Percentiles rank a stretch among this genome's conserved stretches.
These are phyloP conservation scores for Heptranchias perlo DNA, from an alignment of 2,113 vertebrate species.

Conservation along the genomic window DNA sequence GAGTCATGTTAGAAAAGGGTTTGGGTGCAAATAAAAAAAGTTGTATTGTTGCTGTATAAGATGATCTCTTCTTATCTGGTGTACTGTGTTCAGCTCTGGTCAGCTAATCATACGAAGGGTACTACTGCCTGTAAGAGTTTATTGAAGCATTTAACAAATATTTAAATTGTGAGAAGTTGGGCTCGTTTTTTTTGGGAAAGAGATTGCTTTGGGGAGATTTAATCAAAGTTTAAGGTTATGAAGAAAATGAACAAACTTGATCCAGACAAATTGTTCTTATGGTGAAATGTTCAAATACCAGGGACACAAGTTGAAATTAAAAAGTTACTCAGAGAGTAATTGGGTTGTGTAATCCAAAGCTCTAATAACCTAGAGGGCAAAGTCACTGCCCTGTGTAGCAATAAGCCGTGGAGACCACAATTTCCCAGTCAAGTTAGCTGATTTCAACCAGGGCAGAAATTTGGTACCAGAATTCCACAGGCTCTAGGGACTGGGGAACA, in stretches of 20 bases:
- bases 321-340: not conserved
- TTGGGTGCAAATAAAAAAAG: too few relatives aligned
- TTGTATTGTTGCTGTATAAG: too few relatives aligned
- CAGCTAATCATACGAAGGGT: too few relatives aligned
- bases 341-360: not conserved
- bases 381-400: not conserved
- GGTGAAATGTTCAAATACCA: slow-evolving; percentile 1
- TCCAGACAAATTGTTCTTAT: not conserved
- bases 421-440: not conserved
- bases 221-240: not conserved
- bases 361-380: not conserved
- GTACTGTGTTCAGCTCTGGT: too few relatives aligned
- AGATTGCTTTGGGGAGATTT: not conserved
- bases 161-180: not conserved
- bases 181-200: not conserved
- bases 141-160: not conserved
- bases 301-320: not conserved
- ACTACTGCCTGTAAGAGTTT: too few relatives aligned
- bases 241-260: not conserved
- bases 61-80: too few relatives aligned
- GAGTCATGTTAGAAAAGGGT: too few relatives aligned
- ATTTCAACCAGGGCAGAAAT: not conserved
- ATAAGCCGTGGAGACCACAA: not conserved
- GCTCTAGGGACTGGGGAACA: too few relatives aligned
- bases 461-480: not conserved